Conservation (phyloP, 2,888 invertebrate genomes). For the Monochamus alternatus region DNA sequence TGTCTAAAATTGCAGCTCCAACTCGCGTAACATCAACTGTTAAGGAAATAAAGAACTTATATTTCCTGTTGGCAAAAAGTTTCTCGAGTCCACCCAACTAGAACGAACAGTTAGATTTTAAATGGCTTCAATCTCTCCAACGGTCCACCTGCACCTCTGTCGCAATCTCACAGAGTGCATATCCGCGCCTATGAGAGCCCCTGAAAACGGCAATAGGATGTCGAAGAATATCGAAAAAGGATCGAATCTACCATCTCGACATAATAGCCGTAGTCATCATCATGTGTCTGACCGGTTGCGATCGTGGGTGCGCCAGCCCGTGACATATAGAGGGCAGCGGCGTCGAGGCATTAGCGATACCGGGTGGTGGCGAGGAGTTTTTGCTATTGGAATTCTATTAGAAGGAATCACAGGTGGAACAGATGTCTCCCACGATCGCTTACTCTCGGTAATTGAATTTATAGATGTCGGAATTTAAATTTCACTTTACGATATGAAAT, state of each 20-base stretch:
- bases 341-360: conserved; percentile 16
- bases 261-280: conserved; percentile 63
- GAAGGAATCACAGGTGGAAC: conserved; percentile 1
- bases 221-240: conserved; percentile 52
- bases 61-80: not conserved
- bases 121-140: conserved; percentile 22
- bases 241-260: conserved; percentile 49
- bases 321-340: conserved; percentile 13
- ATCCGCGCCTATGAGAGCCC: conserved; percentile 35
- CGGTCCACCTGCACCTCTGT: conserved; percentile 37
- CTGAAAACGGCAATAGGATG: conserved; percentile 21
- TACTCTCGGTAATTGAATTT: not conserved
- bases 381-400: not conserved
- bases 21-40: not conserved
- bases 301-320: conserved; percentile 56
- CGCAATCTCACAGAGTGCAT: conserved; percentile 43
- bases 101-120: conserved; percentile 32
- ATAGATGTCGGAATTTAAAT: not conserved
- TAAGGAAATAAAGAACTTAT: not conserved
- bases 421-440: not conserved
- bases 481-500: not conserved
- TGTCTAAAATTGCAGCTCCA: too few relatives aligned
- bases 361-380: conserved; percentile 8
- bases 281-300: conserved; percentile 62
- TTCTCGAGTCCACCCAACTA: not conserved